These are phyloP conservation scores for Pemphigus obesinymphae DNA, from an alignment of 1,140 invertebrate species.

Conservation along the genomic window DNA sequence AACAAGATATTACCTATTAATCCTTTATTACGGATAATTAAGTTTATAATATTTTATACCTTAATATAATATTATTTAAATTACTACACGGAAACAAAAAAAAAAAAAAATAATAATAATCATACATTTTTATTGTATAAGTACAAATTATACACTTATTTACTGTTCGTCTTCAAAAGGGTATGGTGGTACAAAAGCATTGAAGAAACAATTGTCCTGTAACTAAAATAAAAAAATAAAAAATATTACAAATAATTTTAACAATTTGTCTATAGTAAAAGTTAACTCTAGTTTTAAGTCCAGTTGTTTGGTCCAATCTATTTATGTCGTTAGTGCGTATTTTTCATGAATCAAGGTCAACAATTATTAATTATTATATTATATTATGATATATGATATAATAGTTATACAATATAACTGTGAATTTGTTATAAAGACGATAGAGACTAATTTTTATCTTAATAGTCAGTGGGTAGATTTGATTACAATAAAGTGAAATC, in stretches of 20 bases:
- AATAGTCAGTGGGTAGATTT: neutral
- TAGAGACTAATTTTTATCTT: neutral
- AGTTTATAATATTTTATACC: neutral
- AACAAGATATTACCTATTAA: neutral
- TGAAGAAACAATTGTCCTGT: slow-evolving; percentile 20
- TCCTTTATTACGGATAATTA: neutral
- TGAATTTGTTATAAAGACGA: neutral
- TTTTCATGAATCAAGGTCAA: neutral
- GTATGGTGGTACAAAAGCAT: slow-evolving; percentile 22
- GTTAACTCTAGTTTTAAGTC: too few relatives aligned
- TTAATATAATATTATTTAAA: neutral
- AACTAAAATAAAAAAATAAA: slow-evolving; percentile 6
- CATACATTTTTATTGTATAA: neutral
- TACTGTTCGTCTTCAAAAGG: slow-evolving; percentile 28
- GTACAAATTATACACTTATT: neutral
- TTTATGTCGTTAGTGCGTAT: neutral
- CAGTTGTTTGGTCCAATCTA: too few relatives aligned
- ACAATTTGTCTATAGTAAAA: too few relatives aligned
- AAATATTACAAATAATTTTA: too few relatives aligned
- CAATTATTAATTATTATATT: neutral
- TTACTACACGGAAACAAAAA: neutral
- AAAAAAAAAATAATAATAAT: too few relatives aligned
- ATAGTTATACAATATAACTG: too few relatives aligned
- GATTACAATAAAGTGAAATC: neutral
- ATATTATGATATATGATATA: too few relatives aligned